Evolutionary conservation across 2,797 vertebrate genomes (phyloP), one percentile per base, ranked within the genome.

Genomic region (Bucorvus abyssinicus): DNA sequence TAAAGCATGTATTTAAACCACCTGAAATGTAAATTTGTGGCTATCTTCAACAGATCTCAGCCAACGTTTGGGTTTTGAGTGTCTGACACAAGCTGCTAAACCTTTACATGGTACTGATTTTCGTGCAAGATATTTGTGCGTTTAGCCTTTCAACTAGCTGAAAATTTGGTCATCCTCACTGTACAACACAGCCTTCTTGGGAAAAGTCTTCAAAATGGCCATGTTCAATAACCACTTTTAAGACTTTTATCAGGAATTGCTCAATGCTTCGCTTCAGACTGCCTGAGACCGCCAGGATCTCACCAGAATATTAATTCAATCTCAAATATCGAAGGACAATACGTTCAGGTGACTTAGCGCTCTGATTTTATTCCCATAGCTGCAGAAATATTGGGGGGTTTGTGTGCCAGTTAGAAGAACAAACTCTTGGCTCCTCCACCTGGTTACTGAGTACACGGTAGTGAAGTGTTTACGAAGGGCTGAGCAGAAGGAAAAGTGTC

Each of bases 381-480:
- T 77, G 13, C 71, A 70, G 23, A 87, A 87, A 40, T 6, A 3
- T 14, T 65, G 38, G 3, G 5, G 1, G 0, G 7, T 76, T 49
- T 52, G 12, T 70, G 30, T 87, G 67, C 29, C 30, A 40, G 52
- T 74, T 80, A 10, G 12, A 96, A 96, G 49, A 92, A 65, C 53
- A 94, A 95, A 59, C 94, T 95, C 91, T 89, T 96, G 84, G 95
- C 94, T 97, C 96, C 96, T 97, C 95, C 94, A 94, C 87, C 95
- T 97, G 95, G 96, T 92, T 89, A 40, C 59, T 94, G 67, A 42
- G 18, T 42, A 84, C 38, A 76, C 18, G 38, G n/a, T 10, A 61
- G 32, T 36, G 26, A 88, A 90, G 32, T 60, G 40, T 1, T 93
- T 85, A 47, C n/a, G 75, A 63, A 71, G 53, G 40, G 20, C 50